A percentile compares a stretch with the other conserved stretches of the same genome.
phyloP scores from a whole-genome alignment of 2,888 invertebrate species.

The Caenorhabditis sp. region DNA sequence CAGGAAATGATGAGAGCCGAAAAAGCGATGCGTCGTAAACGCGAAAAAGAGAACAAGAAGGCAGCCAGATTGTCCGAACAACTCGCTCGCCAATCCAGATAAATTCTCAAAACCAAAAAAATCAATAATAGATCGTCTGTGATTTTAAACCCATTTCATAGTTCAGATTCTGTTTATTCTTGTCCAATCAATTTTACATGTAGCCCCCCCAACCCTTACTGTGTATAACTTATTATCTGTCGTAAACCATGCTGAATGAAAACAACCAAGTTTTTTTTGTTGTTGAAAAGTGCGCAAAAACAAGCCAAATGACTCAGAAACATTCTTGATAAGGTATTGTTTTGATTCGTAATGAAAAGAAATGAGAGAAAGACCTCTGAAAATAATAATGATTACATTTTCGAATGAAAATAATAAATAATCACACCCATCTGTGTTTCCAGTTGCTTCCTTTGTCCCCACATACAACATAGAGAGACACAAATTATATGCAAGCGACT shows the following conservation, averaged over 20 bases:
- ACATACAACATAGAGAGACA: neutral
- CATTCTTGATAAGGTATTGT: too few relatives aligned
- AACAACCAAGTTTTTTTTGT: too few relatives aligned
- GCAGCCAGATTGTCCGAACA: constrained; percentile 10
- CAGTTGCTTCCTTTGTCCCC: neutral
- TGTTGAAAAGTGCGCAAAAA: too few relatives aligned
- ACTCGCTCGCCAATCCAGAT: constrained; percentile 9
- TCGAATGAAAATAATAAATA: neutral
- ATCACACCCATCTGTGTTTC: neutral
- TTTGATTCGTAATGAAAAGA: too few relatives aligned
- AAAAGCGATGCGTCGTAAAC: constrained; percentile 29
- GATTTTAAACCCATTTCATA: too few relatives aligned
- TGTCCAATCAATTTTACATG: too few relatives aligned
- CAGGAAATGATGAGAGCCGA: constrained; percentile 36
- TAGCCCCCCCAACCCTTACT: too few relatives aligned
- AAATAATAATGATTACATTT: neutral
- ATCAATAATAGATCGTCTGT: neutral
- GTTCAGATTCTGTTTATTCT: too few relatives aligned
- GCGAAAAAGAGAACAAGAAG: constrained; percentile 26
- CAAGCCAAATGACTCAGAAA: too few relatives aligned
- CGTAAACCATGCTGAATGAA: neutral
- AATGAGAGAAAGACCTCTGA: too few relatives aligned
- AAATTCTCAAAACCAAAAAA: neutral
- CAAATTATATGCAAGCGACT: neutral
- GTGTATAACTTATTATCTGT: too few relatives aligned